A percentile compares a stretch with the other conserved stretches of the same genome.
phyloP scores from a whole-genome alignment of 2,797 vertebrate species.

The Emydoidea blandingii region DNA sequence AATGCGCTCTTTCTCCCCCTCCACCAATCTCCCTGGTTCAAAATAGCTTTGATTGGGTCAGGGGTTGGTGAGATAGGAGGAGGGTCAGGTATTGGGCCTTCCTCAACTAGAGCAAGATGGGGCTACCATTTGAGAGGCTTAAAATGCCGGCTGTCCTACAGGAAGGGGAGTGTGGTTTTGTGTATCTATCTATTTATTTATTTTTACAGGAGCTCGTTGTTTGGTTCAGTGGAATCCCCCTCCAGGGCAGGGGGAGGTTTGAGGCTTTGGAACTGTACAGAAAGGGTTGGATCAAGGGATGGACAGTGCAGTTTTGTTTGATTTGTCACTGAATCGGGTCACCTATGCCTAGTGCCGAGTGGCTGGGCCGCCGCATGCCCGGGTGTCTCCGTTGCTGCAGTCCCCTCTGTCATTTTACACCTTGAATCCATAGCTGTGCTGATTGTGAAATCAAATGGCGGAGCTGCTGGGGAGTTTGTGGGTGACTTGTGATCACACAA shows the following conservation, averaged over 20 bases:
- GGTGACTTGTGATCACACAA: background rate
- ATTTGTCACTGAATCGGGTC: fast-evolving
- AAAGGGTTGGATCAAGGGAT: background rate
- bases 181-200: background rate
- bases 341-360: background rate
- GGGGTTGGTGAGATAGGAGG: background rate
- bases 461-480: background rate
- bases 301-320: background rate
- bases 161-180: background rate
- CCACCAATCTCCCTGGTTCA: background rate
- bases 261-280: background rate
- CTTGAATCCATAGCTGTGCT: background rate
- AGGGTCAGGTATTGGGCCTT: background rate
- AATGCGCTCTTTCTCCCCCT: background rate
- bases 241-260: background rate
- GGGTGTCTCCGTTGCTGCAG: background rate
- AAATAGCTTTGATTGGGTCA: background rate
- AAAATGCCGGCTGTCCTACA: background rate
- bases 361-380: background rate
- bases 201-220: background rate
- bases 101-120: too few relatives aligned
- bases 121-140: background rate
- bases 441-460: background rate
- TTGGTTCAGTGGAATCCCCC: background rate
- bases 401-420: fast-evolving